Conservation (phyloP, 1,140 invertebrate species). For the Chionoecetes opilio region DNA sequence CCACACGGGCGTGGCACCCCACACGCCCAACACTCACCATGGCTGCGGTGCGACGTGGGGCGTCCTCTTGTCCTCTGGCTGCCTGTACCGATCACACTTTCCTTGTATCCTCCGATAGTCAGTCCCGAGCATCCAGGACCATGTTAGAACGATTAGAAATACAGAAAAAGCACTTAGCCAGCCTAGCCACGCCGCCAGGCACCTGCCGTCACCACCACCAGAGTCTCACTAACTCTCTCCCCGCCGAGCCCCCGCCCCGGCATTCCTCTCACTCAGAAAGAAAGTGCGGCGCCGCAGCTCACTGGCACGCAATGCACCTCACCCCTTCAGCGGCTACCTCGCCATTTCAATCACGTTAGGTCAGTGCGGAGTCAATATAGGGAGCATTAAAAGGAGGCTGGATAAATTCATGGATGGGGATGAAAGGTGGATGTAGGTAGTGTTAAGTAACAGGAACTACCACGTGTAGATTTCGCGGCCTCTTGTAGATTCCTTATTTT, state of each 20-base stretch:
- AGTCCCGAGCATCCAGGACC: neutral
- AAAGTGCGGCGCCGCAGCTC: slow-evolving; percentile 47
- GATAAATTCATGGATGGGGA: too few relatives aligned
- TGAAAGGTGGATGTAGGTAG: too few relatives aligned
- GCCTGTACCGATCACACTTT: neutral
- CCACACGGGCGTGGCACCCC: neutral
- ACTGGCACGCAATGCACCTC: neutral
- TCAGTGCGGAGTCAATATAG: too few relatives aligned
- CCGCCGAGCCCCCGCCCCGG: slow-evolving; percentile 4
- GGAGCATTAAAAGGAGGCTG: too few relatives aligned
- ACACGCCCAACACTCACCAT: neutral
- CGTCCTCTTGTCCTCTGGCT: neutral
- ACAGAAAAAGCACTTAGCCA: neutral
- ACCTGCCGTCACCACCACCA: slow-evolving; percentile 57
- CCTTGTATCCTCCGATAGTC: neutral
- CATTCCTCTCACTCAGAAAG: slow-evolving; percentile 42
- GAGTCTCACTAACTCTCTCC: slow-evolving; percentile 67
- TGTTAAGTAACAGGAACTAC: too few relatives aligned
- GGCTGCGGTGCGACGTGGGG: neutral
- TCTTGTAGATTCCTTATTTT: too few relatives aligned
- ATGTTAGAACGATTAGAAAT: neutral
- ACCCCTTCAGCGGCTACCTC: neutral
- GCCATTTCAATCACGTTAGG: neutral
- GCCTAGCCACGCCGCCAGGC: neutral
- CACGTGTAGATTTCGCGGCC: too few relatives aligned